phyloP scores from a whole-genome alignment of 2,888 invertebrate genomes.

The Lydus trimaculatus region DNA sequence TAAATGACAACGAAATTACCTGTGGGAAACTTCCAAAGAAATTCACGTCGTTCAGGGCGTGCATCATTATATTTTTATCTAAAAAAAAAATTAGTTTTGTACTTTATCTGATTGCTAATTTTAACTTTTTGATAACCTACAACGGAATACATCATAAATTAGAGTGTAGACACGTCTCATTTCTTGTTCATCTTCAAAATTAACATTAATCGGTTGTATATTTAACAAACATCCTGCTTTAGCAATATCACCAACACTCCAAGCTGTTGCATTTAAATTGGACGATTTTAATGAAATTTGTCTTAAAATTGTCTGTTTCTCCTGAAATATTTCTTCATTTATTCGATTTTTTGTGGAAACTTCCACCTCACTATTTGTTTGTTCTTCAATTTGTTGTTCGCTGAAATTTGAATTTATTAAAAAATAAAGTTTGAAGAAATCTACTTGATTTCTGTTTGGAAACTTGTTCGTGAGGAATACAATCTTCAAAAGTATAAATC shows the following conservation, averaged over 20 bases:
- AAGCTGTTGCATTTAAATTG: constrained; percentile 31
- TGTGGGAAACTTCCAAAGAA: constrained; percentile 67
- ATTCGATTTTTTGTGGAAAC: constrained; percentile 27
- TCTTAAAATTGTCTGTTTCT: constrained; percentile 54
- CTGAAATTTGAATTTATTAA: background rate
- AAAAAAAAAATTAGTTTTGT: constrained; percentile 50
- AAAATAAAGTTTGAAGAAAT: background rate
- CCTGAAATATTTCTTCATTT: constrained; percentile 51
- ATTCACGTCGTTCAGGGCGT: constrained; percentile 69
- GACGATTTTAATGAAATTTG: constrained; percentile 36
- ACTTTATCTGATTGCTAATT: background rate
- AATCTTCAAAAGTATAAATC: too few species aligned
- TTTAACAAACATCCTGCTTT: constrained; percentile 66
- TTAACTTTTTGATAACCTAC: constrained; percentile 62
- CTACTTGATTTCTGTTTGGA: background rate
- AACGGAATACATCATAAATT: constrained; percentile 77
- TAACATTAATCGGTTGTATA: constrained; percentile 62
- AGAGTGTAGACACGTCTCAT: constrained; percentile 77
- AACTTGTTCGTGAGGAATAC: background rate
- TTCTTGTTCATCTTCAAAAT: constrained; percentile 72
- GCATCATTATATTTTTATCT: constrained; percentile 74
- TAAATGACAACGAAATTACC: constrained; percentile 57
- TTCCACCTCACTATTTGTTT: constrained; percentile 34
- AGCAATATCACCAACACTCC: constrained; percentile 62
- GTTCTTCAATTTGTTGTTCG: background rate